These are phyloP conservation scores for Drosophila incognita DNA, from an alignment of 2,888 invertebrate species.

Conservation along the genomic window DNA sequence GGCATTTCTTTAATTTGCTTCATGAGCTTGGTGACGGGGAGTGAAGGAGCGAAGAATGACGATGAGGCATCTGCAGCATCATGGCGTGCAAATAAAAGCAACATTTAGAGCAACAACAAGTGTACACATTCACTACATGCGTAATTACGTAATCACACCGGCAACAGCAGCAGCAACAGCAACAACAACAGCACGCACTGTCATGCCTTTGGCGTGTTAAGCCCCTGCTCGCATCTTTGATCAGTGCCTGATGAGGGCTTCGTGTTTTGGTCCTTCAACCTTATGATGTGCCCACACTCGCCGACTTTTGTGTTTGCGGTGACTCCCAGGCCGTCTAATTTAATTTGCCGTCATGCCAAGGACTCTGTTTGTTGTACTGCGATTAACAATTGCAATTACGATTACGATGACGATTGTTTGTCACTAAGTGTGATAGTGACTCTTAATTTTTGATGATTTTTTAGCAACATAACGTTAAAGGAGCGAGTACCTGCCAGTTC, in stretches of 20 bases:
- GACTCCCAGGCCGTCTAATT: conserved; percentile 39
- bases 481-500: neutral
- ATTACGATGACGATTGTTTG: neutral
- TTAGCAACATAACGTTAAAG: neutral
- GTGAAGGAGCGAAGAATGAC: conserved; percentile 7
- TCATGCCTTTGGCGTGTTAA: conserved; percentile 50
- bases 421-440: neutral
- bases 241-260: conserved; percentile 3
- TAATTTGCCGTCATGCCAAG: conserved; percentile 39
- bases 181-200: conserved; percentile 16
- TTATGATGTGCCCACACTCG: conserved; percentile 2
- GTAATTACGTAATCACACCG: conserved; percentile 60
- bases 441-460: neutral
- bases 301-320: conserved; percentile 12
- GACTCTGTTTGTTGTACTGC: conserved; percentile 14
- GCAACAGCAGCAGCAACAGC: conserved; percentile 5
- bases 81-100: conserved; percentile 75
- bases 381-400: conserved; percentile 37
- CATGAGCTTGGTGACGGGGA: neutral
- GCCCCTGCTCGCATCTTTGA: conserved; percentile 34
- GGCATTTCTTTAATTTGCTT: conserved; percentile 75
- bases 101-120: conserved; percentile 55
- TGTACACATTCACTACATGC: conserved; percentile 43
- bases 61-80: conserved; percentile 46
- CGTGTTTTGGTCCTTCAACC: conserved; percentile 8